These are phyloP conservation scores for Dallia pectoralis DNA, from an alignment of 2,797 vertebrate genomes.

Conservation along the genomic window DNA sequence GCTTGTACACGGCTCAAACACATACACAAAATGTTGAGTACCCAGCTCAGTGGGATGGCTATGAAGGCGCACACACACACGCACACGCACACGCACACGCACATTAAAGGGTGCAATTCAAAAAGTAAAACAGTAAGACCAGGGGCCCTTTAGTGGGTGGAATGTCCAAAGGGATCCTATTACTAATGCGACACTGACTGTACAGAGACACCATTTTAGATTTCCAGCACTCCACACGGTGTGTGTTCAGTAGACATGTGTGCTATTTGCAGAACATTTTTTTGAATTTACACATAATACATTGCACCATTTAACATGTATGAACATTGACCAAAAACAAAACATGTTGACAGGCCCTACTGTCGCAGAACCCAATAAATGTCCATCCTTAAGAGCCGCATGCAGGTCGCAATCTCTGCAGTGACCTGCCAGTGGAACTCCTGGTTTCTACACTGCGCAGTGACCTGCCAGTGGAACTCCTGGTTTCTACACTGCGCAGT, in stretches of 20 bases:
- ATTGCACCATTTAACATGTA: constrained; percentile 78
- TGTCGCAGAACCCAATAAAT: too few relatives aligned
- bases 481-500: too few relatives aligned
- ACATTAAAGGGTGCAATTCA: constrained; percentile 78
- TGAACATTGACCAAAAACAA: constrained; percentile 40
- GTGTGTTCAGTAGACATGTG: neutral
- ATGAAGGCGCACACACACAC: constrained; percentile 25
- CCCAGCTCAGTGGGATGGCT: constrained; percentile 5
- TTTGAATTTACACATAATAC: neutral
- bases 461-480: too few relatives aligned
- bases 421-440: too few relatives aligned
- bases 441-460: too few relatives aligned
- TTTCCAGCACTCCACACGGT: neutral
- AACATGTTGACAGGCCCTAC: constrained; percentile 60
- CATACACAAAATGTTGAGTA: neutral
- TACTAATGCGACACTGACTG: neutral
- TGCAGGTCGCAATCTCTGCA: too few relatives aligned
- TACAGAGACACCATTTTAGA: neutral
- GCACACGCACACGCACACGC: constrained; percentile 29
- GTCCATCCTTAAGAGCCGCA: too few relatives aligned
- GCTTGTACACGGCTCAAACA: neutral
- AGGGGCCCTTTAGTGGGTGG: constrained; percentile 19
- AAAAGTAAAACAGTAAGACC: constrained; percentile 16
- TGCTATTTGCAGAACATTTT: neutral
- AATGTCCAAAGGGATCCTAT: neutral